These are phyloP conservation scores for Tachystola acroxantha DNA, from an alignment of 2,888 invertebrate species.

Conservation along the genomic window DNA sequence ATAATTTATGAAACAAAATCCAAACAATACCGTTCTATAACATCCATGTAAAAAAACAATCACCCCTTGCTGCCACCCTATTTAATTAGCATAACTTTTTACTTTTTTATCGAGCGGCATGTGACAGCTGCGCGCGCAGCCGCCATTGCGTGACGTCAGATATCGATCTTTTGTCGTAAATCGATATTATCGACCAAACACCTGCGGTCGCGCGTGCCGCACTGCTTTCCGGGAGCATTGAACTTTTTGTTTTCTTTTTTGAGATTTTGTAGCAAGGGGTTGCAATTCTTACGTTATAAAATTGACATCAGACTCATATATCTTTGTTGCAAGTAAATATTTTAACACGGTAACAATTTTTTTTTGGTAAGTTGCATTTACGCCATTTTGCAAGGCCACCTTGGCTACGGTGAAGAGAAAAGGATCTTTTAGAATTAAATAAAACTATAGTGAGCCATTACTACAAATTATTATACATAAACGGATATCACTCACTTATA, in stretches of 20 bases:
- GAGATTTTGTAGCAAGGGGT: slow-evolving; percentile 6
- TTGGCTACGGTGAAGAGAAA: no score
- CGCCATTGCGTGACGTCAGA: slow-evolving; percentile 65
- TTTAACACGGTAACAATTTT: no score
- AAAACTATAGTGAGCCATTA: no score
- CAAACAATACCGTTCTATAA: slow-evolving; percentile 10
- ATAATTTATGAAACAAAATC: slow-evolving; percentile 2
- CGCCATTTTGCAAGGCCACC: no score
- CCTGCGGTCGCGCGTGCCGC: slow-evolving; percentile 60
- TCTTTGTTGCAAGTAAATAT: no score
- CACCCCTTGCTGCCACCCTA: slow-evolving; percentile 50
- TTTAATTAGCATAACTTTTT: slow-evolving; percentile 42
- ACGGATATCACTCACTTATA: no score
- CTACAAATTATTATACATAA: no score
- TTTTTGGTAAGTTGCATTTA: no score
- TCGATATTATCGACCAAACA: slow-evolving; percentile 69
- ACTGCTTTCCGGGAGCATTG: slow-evolving; percentile 59
- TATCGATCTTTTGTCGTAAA: slow-evolving; percentile 54
- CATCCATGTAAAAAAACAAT: slow-evolving; percentile 34
- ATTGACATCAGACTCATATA: no score
- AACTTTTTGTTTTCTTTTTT: slow-evolving; percentile 39
- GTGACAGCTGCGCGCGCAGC: slow-evolving; percentile 62
- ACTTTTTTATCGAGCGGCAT: slow-evolving; percentile 12
- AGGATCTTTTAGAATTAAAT: no score
- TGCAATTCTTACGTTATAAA: no score